A percentile compares a stretch with the other conserved stretches of the same genome.
Evolutionary conservation across 2,797 vertebrate genomes (phyloP).

Genomic region (Schizopygopsis malacanthus): DNA sequence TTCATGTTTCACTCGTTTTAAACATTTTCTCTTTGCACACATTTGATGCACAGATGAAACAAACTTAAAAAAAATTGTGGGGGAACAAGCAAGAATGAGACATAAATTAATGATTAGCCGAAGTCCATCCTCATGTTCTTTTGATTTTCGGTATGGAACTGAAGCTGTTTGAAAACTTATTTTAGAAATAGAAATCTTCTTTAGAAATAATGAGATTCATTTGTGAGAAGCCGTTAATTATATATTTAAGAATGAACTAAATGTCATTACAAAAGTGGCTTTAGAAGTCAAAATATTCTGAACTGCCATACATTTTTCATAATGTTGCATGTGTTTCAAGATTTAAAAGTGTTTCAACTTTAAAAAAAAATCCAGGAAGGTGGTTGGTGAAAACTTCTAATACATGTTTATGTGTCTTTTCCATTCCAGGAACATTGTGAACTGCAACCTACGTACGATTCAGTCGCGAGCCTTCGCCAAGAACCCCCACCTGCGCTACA

Average conservation of each 20-base stretch:
- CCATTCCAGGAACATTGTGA: slow-evolving; percentile 87
- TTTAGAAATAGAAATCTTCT: not conserved
- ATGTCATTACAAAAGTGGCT: not conserved
- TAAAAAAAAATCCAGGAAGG: not conserved
- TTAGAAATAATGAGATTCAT: not conserved
- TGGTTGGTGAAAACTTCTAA: slow-evolving; percentile 11
- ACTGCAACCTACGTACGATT: slow-evolving; percentile 88
- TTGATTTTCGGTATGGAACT: not conserved
- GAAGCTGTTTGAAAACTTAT: not conserved
- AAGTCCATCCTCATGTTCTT: not conserved
- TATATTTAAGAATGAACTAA: not conserved
- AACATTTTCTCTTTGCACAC: not conserved
- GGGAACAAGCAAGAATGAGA: not conserved
- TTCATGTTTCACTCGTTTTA: slow-evolving; percentile 31
- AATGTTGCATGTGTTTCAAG: not conserved
- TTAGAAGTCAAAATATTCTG: not conserved
- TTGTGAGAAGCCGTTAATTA: not conserved
- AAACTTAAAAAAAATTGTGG: not conserved
- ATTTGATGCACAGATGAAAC: not conserved
- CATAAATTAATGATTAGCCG: not conserved
- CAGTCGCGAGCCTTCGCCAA: slow-evolving; percentile 89
- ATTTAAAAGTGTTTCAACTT: not conserved
- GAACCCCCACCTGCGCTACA: slow-evolving; percentile 92
- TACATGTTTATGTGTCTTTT: slow-evolving; percentile 32
- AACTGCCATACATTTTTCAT: not conserved